A percentile compares a stretch with the other conserved stretches of the same genome.
Conservation (phyloP, 2,888 invertebrate species). For the Silvanus unidentatus region DNA sequence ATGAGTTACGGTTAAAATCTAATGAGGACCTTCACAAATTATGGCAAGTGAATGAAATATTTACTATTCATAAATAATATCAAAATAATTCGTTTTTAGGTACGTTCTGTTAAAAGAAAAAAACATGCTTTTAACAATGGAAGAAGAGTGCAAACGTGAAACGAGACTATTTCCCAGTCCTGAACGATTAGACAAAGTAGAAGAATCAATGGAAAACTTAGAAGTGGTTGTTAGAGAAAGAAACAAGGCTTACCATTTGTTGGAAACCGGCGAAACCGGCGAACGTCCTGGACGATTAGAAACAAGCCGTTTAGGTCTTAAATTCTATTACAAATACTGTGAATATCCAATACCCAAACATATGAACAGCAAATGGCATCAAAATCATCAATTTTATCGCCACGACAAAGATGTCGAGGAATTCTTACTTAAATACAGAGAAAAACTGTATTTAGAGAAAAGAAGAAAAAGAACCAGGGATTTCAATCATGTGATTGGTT, state of each 20-base stretch:
- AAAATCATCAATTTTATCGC: slow-evolving; percentile 50
- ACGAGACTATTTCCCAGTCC: slow-evolving; percentile 77
- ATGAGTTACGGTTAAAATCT: slow-evolving; percentile 90
- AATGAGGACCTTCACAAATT: slow-evolving; percentile 94
- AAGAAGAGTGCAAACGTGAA: slow-evolving; percentile 67
- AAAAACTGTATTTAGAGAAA: slow-evolving; percentile 56
- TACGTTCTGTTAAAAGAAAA: slow-evolving; percentile 86
- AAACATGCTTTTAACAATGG: slow-evolving; percentile 97
- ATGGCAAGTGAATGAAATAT: slow-evolving; percentile 60
- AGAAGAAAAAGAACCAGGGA: slow-evolving; percentile 57
- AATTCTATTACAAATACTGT: slow-evolving; percentile 47
- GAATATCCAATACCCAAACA: slow-evolving; percentile 64
- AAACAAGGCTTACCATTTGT: slow-evolving; percentile 78
- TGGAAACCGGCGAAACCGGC: slow-evolving; percentile 85
- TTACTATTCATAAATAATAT: background rate
- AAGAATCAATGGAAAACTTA: slow-evolving; percentile 90
- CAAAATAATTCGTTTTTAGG: slow-evolving; percentile 45
- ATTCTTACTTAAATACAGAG: slow-evolving; percentile 58
- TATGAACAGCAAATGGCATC: slow-evolving; percentile 61
- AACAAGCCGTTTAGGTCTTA: slow-evolving; percentile 57
- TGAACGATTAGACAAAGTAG: slow-evolving; percentile 89
- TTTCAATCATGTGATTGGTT: slow-evolving; percentile 61
- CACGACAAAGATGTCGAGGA: slow-evolving; percentile 56
- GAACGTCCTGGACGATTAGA: slow-evolving; percentile 64
- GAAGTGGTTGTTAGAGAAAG: slow-evolving; percentile 87